Evolutionary conservation across 1,140 invertebrate species (phyloP).

Genomic region (Ceratina japonica): DNA sequence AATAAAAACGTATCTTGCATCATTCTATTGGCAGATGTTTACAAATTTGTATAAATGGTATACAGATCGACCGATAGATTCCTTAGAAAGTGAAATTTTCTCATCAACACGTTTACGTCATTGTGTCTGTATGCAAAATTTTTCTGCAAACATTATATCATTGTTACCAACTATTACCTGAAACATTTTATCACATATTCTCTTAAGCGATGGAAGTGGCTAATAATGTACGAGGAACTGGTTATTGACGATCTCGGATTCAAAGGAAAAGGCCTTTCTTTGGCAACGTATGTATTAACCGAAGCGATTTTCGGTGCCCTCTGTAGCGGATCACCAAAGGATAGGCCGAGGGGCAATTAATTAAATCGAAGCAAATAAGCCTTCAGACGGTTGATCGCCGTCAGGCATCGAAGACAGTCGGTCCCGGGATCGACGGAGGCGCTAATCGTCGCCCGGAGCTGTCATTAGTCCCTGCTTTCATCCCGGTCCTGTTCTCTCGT

Average conservation of each 20-base stretch:
- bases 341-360: conserved; percentile 61
- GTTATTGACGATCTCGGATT: not conserved
- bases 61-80: no score
- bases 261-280: conserved; percentile 10
- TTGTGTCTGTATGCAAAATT: no score
- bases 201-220: not conserved
- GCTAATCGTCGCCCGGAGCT: conserved; percentile 57
- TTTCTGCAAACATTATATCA: not conserved
- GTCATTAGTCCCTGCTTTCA: conserved; percentile 60
- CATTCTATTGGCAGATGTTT: no score
- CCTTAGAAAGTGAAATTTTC: no score
- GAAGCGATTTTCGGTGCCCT: conserved; percentile 40
- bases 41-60: no score
- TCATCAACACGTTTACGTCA: no score
- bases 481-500: conserved; percentile 40
- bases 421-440: conserved; percentile 53
- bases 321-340: conserved; percentile 21
- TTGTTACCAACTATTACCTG: no score
- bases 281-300: not conserved
- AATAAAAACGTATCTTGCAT: no score
- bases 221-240: not conserved
- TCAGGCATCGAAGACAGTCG: conserved; percentile 51
- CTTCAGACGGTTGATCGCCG: conserved; percentile 61
- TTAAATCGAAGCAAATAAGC: conserved; percentile 64
- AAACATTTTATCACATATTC: not conserved